Conservation (phyloP, 2,797 vertebrate genomes). For the Acipenser oxyrinchus region DNA sequence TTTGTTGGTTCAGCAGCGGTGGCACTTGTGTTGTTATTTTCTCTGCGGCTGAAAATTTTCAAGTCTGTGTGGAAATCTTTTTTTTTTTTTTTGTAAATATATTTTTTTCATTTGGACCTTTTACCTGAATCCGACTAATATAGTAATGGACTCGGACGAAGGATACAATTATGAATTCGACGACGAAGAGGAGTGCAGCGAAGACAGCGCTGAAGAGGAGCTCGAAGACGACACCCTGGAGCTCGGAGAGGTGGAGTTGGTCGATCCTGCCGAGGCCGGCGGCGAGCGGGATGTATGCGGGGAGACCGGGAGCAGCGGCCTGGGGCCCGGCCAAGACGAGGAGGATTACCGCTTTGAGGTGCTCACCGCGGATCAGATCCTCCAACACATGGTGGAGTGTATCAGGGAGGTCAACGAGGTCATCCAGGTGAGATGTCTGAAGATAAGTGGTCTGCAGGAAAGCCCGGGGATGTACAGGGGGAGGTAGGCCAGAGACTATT, state of each 20-base stretch:
- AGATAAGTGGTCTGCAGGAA: slow-evolving; percentile 45
- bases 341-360: slow-evolving; percentile 98
- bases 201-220: slow-evolving; percentile 91
- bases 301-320: slow-evolving; percentile 77
- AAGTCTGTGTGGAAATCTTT: slow-evolving; percentile 32
- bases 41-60: slow-evolving; percentile 64
- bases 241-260: slow-evolving; percentile 93
- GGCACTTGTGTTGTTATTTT: slow-evolving; percentile 78
- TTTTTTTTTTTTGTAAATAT: slow-evolving; percentile 25
- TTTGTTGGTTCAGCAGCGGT: slow-evolving; percentile 92
- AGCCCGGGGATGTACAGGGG: slow-evolving; percentile 38
- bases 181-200: slow-evolving; percentile 96
- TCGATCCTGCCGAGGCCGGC: slow-evolving; percentile 86
- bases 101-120: slow-evolving; percentile 32
- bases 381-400: slow-evolving; percentile 99
- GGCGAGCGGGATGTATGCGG: slow-evolving; percentile 83
- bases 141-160: slow-evolving; percentile 98
- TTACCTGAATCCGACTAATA: slow-evolving; percentile 47
- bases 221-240: slow-evolving; percentile 93
- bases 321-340: slow-evolving; percentile 84
- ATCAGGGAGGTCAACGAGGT: slow-evolving; percentile 99
- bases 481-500: slow-evolving; percentile 32
- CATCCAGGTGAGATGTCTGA: slow-evolving; percentile 83
- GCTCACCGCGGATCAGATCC: slow-evolving; percentile 93
- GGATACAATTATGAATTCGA: slow-evolving; percentile 98